phyloP scores from a whole-genome alignment of 2,797 vertebrate genomes.

The Cygnus olor region DNA sequence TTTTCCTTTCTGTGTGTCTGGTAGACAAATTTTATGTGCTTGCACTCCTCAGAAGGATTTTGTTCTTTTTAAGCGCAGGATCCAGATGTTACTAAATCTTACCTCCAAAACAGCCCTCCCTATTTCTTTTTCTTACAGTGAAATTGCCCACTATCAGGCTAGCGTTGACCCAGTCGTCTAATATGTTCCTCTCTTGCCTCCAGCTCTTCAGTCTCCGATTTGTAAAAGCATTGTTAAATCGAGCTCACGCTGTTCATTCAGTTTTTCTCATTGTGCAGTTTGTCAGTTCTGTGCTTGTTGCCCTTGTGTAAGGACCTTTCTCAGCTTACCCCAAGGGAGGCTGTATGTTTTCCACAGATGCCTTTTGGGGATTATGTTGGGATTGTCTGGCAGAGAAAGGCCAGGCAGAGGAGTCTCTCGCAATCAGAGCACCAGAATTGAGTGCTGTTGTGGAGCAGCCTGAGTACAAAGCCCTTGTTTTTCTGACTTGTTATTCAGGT shows the following conservation, averaged over 20 bases:
- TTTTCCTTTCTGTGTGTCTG: not conserved
- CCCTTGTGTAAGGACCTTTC: not conserved
- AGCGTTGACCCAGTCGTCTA: not conserved
- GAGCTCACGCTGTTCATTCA: not conserved
- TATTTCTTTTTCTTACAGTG: conserved; percentile 1
- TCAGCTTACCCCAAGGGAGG: not conserved
- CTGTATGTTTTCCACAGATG: not conserved
- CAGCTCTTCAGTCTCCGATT: not conserved
- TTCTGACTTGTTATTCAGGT: not conserved
- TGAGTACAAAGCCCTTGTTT: not conserved
- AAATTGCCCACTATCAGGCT: not conserved
- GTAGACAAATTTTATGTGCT: not conserved
- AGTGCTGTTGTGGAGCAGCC: not conserved
- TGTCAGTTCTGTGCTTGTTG: not conserved
- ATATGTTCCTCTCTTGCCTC: not conserved
- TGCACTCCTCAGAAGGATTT: not conserved
- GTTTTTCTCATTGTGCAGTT: not conserved
- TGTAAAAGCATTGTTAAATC: conserved; percentile 16
- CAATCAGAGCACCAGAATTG: not conserved
- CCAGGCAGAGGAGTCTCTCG: not conserved
- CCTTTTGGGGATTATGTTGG: not conserved
- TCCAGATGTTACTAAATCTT: not conserved
- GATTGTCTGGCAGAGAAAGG: not conserved
- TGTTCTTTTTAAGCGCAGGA: not conserved
- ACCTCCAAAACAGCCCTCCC: not conserved